A percentile compares a stretch with the other conserved stretches of the same genome.
Conservation (phyloP, 2,113 vertebrate genomes). For the Entomyzon cyanotis region DNA sequence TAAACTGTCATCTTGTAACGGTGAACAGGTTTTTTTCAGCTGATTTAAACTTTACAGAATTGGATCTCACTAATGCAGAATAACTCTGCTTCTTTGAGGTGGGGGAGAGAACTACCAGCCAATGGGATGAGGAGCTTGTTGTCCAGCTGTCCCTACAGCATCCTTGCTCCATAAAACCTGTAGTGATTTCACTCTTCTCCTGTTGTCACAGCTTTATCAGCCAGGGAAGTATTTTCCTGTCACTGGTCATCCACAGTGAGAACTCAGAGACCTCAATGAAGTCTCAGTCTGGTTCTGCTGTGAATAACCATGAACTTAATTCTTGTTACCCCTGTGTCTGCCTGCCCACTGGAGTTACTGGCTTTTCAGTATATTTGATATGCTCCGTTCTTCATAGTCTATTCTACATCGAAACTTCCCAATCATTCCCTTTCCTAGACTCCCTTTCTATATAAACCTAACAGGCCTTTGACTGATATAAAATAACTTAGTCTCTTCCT, state of each 20-base stretch:
- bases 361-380: background rate
- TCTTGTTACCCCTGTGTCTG: background rate
- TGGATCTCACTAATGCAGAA: background rate
- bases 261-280: background rate
- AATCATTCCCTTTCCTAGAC: background rate
- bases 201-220: background rate
- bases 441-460: background rate
- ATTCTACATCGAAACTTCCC: background rate
- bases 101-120: background rate
- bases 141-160: background rate
- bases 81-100: background rate
- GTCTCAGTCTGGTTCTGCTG: background rate
- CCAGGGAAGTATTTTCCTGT: background rate
- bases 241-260: background rate
- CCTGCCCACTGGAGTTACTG: background rate
- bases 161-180: background rate
- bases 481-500: background rate
- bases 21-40: background rate
- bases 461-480: background rate
- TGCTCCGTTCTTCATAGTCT: background rate
- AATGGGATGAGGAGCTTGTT: fast-evolving
- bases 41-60: background rate
- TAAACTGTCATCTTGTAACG: background rate
- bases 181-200: background rate
- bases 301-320: background rate